Evolutionary conservation across 2,113 vertebrate species (phyloP), one percentile per base, ranked within the genome.

Genomic region (Nerophis lumbriciformis): DNA sequence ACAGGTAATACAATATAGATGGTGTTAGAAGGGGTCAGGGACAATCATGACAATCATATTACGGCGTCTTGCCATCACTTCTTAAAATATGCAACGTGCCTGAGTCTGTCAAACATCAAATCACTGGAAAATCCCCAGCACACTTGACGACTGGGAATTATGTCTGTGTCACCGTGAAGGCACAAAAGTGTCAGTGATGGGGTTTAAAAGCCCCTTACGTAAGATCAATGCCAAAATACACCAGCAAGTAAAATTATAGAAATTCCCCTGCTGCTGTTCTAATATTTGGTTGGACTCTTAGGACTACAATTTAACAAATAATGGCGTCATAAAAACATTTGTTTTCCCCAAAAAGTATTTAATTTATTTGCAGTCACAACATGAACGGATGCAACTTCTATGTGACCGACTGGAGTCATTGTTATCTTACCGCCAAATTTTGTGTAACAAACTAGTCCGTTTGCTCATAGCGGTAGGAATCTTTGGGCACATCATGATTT

Each of bases 1-100:
- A 78, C 44, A 62, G 62, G 59, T 84, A 80, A 82, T 78, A 63
- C 51, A 77, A 72, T 75, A 76, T 74, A 72, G 53, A 73, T 71
- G 14, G 60, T 48, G 56, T 74, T 66, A 14, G 36, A 68, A 66
- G 58, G 39, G 73, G 73, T 78, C 69, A 67, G 67, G 60, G 63
- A 64, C 65, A 44, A 57, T 84, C 68, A 63, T 48, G 68, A 79
- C 63, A 76, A 79, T 68, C 44, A 60, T 48, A 76, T 73, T 69
- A 68, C 4, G 48, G 42, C 53, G 68, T 67, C 63, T 49, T 53
- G 19, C 69, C 39, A 56, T 54, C 45, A 8, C 28, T 12, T 35
- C 59, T 36, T 61, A 48, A 57, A 61, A 48, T 59, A 59, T 59
- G 58, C 58, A 48, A 16, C 45, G 7, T 11, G n/a, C 48, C 6